Evolutionary conservation across 1,140 invertebrate genomes (phyloP).

Genomic region (Aphaenogaster ashmeadi): DNA sequence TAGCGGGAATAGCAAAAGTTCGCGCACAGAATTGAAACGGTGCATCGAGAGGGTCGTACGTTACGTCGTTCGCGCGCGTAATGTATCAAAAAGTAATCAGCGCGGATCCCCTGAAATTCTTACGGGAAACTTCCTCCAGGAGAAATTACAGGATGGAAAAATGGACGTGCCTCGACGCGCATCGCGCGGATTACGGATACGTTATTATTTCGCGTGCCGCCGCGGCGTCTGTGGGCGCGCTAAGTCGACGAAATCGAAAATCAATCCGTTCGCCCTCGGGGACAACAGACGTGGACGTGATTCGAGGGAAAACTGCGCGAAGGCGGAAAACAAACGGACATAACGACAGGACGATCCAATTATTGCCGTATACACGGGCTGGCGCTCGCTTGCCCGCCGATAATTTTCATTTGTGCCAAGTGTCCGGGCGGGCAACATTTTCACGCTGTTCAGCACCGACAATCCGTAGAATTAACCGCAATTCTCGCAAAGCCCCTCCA

Average conservation of each 20-base stretch:
- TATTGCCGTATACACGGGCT: conserved; percentile 24
- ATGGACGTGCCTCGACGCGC: conserved; percentile 30
- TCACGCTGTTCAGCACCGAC: conserved; percentile 22
- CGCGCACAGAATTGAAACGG: neutral
- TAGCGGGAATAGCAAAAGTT: neutral
- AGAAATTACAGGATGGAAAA: conserved; percentile 23
- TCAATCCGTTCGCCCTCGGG: conserved; percentile 40
- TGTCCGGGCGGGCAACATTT: conserved; percentile 47
- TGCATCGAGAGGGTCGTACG: neutral
- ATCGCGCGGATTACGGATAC: conserved; percentile 40
- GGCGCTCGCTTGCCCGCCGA: neutral
- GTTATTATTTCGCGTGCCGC: conserved; percentile 42
- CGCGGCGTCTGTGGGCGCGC: neutral
- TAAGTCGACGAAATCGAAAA: conserved; percentile 67
- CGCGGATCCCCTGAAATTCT: conserved; percentile 17
- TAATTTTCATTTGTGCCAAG: conserved; percentile 65
- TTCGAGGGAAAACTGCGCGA: conserved; percentile 41
- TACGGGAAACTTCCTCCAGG: conserved; percentile 2
- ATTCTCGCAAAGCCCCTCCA: conserved; percentile 36
- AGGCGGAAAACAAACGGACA: conserved; percentile 59
- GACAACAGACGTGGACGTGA: conserved; percentile 20
- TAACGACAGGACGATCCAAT: conserved; percentile 60
- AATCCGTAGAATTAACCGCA: conserved; percentile 55
- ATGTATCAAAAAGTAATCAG: conserved; percentile 49
- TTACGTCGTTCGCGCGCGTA: neutral